Evolutionary conservation across 2,797 vertebrate genomes (phyloP), one percentile per base, ranked within the genome.

Genomic region (Syncerus caffer): DNA sequence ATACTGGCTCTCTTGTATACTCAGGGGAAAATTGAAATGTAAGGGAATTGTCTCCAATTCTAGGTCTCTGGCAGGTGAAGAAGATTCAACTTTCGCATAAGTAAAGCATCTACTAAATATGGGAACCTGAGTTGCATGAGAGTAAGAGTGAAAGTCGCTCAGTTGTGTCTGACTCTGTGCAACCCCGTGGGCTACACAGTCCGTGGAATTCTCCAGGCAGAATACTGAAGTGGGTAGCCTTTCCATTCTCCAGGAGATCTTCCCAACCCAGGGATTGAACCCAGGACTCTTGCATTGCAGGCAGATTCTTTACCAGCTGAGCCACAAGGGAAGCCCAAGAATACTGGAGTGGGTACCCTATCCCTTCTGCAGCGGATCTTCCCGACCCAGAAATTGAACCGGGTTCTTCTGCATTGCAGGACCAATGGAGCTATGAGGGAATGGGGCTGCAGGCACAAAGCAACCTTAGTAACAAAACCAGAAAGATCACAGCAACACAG

Each of bases 381-480:
- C 16, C 62, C 0, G 0, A 67, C 8, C n/a, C 15, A 9, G 62
- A 10, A 19, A 67, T 2, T 67, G 62, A 67, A 67, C 16, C 0
- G 4, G 8, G 16, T 4, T 67, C 31, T 67, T 5, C 4, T 64
- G 62, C 62, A 19, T 19, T 67, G 62, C 8, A 67, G 16, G 2
- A 19, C 8, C 31, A 19, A 34, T 19, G 16, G 62, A 10, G 16
- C 31, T 67, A 19, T 67, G 16, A 38, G 19, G 5, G 19, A 12
- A 21, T 34, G 34, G 19, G 19, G 90, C 42, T 31, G 2, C 47
- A 80, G 8, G 4, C 7, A 19, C n/a, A 74, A 89, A 74, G 34
- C 6, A 82, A 76, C 11, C 11, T 55, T 14, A 53, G 50, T 17
- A 8, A 71, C 34, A 85, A 16, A 10, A 76, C 12, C 4, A 45